Evolutionary conservation across 2,113 vertebrate genomes (phyloP), one percentile per base, ranked within the genome.

Genomic region (Mungos mungo): DNA sequence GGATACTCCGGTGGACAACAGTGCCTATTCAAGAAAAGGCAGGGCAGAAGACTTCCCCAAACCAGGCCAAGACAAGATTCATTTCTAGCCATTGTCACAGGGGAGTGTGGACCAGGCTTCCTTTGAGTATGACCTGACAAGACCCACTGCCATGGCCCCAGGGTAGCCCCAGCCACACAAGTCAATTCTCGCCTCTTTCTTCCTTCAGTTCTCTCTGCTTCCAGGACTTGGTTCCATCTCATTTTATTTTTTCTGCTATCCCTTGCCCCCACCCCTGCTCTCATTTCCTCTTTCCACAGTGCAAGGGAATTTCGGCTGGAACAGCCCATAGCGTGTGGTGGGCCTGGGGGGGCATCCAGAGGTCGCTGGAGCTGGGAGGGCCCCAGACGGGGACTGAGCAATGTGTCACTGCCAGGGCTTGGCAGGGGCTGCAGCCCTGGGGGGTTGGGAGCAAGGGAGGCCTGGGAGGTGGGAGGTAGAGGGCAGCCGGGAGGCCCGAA

Each of bases 231-330:
- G 31, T 96, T 97, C 93, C 90, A 96, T 88, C 33, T 95, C 54
- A 31, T 88, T 94, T 97, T 96, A 65, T 81, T 96, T 89, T 76
- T 87, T 86, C 92, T 35, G 0, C 69, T 41, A 88, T 92, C 65
- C 89, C 68, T 97, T 95, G 80, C 97, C 94, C 95, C 69, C 47
- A 93, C 90, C 71, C 76, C 94, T 88, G 83, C 45, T 97, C 94
- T 97, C 97, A 98, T 97, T 98, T 98, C 97, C 96, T 98, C 96
- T 98, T 96, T 97, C 96, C 98, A 97, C 60, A 41, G 88, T 90
- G 95, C 96, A 96, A 97, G 97, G 94, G 95, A 98, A 96, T 96
- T 98, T 98, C 95, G 0, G 60, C 95, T 97, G 97, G 92, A 98
- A 93, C 96, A 96, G 71, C 79, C 92, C 69, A 81, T 41, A 33